Conservation (phyloP, 2,113 vertebrate genomes). For the Semnornis frantzii region DNA sequence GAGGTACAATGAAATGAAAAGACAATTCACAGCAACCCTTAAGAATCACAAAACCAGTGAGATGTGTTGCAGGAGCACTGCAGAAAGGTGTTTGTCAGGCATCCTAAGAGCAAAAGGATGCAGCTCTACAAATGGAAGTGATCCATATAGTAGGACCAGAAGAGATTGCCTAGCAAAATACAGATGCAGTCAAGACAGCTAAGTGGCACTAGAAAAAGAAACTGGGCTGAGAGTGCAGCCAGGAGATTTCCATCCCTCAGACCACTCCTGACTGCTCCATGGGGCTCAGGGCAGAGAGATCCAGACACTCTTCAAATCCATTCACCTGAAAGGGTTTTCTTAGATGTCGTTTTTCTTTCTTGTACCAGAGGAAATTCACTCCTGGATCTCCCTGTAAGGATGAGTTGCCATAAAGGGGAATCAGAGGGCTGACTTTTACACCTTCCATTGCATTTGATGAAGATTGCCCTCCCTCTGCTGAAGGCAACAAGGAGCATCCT, state of each 20-base stretch:
- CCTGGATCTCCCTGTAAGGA: background rate
- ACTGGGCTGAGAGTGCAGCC: background rate
- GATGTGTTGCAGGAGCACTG: background rate
- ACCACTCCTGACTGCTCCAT: background rate
- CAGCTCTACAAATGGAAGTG: background rate
- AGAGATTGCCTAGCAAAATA: background rate
- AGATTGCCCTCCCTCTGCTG: background rate
- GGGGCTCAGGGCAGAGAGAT: background rate
- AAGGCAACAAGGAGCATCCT: background rate
- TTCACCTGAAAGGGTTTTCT: background rate
- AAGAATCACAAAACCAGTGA: background rate
- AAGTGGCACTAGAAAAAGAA: background rate
- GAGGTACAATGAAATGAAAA: background rate
- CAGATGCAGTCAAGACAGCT: background rate
- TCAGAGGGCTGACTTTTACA: background rate
- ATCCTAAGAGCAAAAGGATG: background rate
- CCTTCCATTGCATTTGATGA: fast-evolving
- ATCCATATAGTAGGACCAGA: background rate
- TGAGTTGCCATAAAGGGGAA: background rate
- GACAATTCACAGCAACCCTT: background rate
- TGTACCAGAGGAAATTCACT: background rate
- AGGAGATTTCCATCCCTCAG: background rate
- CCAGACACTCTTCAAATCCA: background rate
- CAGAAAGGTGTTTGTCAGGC: background rate
- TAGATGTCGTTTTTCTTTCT: background rate